Evolutionary conservation across 2,797 vertebrate genomes (phyloP).

Genomic region (Lateolabrax maculatus): DNA sequence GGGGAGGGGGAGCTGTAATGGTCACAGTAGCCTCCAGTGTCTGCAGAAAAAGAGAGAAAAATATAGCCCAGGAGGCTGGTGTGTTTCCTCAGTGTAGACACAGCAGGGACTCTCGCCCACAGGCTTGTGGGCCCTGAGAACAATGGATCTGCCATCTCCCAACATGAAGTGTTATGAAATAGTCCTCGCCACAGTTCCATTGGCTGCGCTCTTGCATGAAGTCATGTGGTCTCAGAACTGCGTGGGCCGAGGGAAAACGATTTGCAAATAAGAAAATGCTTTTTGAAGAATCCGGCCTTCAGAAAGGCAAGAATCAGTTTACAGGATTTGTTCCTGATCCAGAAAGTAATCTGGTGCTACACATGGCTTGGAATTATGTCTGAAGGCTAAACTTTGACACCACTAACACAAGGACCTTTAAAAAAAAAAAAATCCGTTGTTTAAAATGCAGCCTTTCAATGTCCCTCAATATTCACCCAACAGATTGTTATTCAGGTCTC

Average conservation of each 20-base stretch:
- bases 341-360: constrained; percentile 11
- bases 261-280: constrained; percentile 71
- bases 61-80: constrained; percentile 74
- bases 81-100: constrained; percentile 73
- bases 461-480: constrained; percentile 22
- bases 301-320: constrained; percentile 46
- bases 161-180: constrained; percentile 78
- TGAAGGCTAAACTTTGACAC: constrained; percentile 2
- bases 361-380: constrained; percentile 6
- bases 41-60: constrained; percentile 71
- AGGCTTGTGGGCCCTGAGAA: constrained; percentile 75
- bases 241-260: constrained; percentile 60
- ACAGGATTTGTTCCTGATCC: constrained; percentile 17
- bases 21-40: constrained; percentile 69
- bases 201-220: constrained; percentile 71
- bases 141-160: constrained; percentile 82
- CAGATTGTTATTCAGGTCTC: constrained; percentile 28
- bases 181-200: constrained; percentile 71
- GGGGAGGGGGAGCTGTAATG: constrained; percentile 51
- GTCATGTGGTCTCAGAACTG: constrained; percentile 70
- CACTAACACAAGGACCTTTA: not conserved
- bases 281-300: constrained; percentile 49
- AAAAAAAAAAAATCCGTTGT: constrained; percentile 5
- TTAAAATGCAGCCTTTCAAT: constrained; percentile 2
- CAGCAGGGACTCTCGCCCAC: constrained; percentile 79